These are phyloP conservation scores for Amblyjoppa proteus DNA, from an alignment of 2,888 invertebrate genomes.

Conservation along the genomic window DNA sequence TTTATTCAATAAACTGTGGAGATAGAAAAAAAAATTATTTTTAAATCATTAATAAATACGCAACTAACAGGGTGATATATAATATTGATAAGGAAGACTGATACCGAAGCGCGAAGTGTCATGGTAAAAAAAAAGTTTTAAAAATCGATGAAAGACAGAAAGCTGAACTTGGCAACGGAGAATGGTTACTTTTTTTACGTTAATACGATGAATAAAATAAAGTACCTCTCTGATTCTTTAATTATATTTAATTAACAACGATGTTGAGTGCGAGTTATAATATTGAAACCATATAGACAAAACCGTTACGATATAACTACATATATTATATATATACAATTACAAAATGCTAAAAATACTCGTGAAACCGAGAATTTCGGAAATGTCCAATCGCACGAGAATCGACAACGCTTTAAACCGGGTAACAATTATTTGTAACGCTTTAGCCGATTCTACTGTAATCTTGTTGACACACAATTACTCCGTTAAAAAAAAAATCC, in stretches of 20 bases:
- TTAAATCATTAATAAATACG: constrained; percentile 76
- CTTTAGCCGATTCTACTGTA: constrained; percentile 73
- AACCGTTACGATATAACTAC: constrained; percentile 59
- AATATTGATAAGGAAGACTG: constrained; percentile 76
- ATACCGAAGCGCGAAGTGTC: constrained; percentile 70
- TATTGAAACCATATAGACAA: constrained; percentile 51
- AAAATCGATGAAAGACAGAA: constrained; percentile 42
- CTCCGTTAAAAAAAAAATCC: constrained; percentile 69
- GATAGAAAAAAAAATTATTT: constrained; percentile 77
- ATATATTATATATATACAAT: constrained; percentile 47
- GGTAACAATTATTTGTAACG: constrained; percentile 71
- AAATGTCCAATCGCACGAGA: constrained; percentile 35
- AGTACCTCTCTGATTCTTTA: constrained; percentile 77
- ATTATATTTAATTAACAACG: constrained; percentile 72
- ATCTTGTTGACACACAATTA: constrained; percentile 69
- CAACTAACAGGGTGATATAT: constrained; percentile 73
- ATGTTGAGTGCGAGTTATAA: constrained; percentile 51
- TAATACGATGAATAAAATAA: constrained; percentile 54
- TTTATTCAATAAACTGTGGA: constrained; percentile 76
- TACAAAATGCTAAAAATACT: constrained; percentile 55
- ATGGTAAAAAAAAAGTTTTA: constrained; percentile 69
- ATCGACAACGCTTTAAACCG: constrained; percentile 68
- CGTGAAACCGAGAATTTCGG: constrained; percentile 11
- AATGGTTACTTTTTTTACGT: constrained; percentile 50
- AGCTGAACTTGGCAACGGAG: constrained; percentile 43